A percentile compares a stretch with the other conserved stretches of the same genome.
phyloP scores from a whole-genome alignment of 2,888 invertebrate genomes.

The Lepidonotus clava region DNA sequence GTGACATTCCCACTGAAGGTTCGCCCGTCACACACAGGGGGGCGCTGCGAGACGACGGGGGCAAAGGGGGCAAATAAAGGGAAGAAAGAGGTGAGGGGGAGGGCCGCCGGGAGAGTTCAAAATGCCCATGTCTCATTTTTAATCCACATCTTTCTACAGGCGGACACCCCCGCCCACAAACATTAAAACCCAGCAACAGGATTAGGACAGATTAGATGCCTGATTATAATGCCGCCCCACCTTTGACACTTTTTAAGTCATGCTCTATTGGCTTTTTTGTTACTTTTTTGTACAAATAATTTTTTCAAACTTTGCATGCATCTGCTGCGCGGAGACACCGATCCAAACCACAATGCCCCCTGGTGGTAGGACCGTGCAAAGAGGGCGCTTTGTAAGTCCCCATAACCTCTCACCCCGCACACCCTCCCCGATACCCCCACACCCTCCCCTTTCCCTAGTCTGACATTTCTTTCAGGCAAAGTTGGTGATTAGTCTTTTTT shows the following conservation, averaged over 20 bases:
- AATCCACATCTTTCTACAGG: neutral
- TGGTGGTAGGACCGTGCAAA: neutral
- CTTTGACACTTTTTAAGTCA: neutral
- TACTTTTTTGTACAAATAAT: neutral
- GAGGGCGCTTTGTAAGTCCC: slow-evolving; percentile 10
- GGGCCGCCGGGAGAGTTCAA: slow-evolving; percentile 12
- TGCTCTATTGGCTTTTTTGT: neutral
- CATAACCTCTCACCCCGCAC: neutral
- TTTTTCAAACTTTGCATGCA: neutral
- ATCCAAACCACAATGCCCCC: neutral
- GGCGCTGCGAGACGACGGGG: neutral
- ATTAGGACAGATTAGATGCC: neutral
- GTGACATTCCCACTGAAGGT: slow-evolving; percentile 24
- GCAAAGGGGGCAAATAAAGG: neutral
- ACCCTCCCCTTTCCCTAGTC: no score
- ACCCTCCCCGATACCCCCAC: no score
- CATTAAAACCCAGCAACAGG: neutral
- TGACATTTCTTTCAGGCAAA: neutral
- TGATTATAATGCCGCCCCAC: neutral
- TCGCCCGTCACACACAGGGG: neutral
- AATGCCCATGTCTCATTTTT: neutral
- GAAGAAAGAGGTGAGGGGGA: neutral
- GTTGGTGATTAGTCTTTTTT: slow-evolving; percentile 4
- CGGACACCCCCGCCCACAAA: neutral
- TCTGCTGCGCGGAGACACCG: neutral